Conservation (phyloP, 2,113 vertebrate species). For the Tursiops truncatus region DNA sequence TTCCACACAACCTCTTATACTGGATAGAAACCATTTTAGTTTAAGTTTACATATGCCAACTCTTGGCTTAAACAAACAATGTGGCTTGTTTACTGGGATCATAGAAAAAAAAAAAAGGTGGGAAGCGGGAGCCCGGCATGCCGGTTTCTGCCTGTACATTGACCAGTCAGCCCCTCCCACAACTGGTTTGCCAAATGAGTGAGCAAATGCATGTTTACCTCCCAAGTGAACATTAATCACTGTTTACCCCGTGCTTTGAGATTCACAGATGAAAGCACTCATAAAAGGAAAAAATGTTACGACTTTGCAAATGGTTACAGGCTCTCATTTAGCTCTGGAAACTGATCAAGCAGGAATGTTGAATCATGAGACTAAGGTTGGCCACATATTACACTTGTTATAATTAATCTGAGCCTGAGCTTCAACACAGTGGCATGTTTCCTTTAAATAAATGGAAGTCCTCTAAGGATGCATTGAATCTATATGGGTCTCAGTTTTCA, state of each 20-base stretch:
- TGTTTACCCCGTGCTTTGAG: constrained; percentile 70
- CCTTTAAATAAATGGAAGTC: constrained; percentile 71
- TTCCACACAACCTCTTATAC: background rate
- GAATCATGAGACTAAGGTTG: constrained; percentile 63
- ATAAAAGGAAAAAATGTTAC: constrained; percentile 70
- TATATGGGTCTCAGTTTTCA: constrained; percentile 57
- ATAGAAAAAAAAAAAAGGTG: background rate
- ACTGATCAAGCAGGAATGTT: constrained; percentile 62
- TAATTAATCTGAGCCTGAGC: constrained; percentile 74
- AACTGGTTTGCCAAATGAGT: constrained; percentile 31
- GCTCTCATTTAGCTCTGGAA: constrained; percentile 73
- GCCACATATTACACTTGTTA: constrained; percentile 69
- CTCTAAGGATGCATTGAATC: constrained; percentile 48
- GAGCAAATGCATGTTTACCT: constrained; percentile 35
- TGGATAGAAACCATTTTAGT: background rate
- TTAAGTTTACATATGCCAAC: background rate
- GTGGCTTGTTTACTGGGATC: background rate
- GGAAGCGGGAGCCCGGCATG: background rate
- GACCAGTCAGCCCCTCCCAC: background rate
- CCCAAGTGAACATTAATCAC: constrained; percentile 67
- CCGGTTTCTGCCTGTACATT: constrained; percentile 21
- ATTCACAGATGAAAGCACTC: constrained; percentile 75
- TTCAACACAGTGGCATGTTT: constrained; percentile 65
- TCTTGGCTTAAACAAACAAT: background rate
- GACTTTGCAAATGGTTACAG: constrained; percentile 56